Evolutionary conservation across 2,113 vertebrate genomes (phyloP).

Genomic region (Nesoenas mayeri): DNA sequence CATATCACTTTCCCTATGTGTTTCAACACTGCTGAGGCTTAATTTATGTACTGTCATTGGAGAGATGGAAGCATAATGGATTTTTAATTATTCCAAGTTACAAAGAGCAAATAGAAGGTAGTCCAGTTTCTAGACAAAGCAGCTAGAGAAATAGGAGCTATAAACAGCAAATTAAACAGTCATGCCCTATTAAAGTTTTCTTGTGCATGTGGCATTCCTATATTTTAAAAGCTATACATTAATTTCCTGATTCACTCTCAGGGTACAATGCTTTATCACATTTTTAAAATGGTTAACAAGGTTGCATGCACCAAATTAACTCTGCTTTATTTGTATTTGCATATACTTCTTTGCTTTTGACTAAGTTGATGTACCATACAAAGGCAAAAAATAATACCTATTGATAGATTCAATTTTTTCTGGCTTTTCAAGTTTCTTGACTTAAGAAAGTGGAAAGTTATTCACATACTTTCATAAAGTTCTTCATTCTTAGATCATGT

Average conservation of each 20-base stretch:
- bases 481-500: not conserved
- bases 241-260: not conserved
- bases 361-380: not conserved
- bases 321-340: not conserved
- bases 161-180: not conserved
- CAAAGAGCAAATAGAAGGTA: constrained; percentile 28
- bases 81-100: constrained; percentile 71
- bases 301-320: not conserved
- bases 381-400: not conserved
- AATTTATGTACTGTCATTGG: constrained; percentile 68
- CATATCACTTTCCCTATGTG: not conserved
- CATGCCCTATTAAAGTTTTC: not conserved
- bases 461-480: not conserved
- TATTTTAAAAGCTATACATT: not conserved
- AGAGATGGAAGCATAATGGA: constrained; percentile 42
- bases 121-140: constrained; percentile 16
- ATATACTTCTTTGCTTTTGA: not conserved
- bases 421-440: not conserved
- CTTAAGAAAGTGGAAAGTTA: not conserved
- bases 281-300: not conserved
- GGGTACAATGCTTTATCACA: not conserved
- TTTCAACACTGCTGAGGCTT: constrained; percentile 32
- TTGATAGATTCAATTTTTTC: not conserved
- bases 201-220: not conserved
- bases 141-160: not conserved